Evolutionary conservation across 2,113 vertebrate genomes (phyloP).

Genomic region (Amblyornis subalaris): DNA sequence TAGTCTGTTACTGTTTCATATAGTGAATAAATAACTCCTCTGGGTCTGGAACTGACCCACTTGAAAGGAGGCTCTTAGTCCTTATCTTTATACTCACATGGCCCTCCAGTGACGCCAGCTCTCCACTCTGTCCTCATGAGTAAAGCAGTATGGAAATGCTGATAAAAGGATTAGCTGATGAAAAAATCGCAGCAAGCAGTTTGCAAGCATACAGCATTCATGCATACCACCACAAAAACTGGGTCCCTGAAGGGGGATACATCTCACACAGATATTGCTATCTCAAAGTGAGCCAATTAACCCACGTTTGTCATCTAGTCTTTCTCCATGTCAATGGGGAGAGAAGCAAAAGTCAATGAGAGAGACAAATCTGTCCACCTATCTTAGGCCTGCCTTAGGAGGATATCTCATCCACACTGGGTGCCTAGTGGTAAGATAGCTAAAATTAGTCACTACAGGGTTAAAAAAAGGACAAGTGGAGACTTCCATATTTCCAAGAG

Average conservation of each 20-base stretch:
- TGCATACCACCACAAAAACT: neutral
- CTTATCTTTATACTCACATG: neutral
- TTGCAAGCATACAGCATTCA: neutral
- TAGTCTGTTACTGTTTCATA: neutral
- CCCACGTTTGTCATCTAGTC: neutral
- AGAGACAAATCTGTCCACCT: neutral
- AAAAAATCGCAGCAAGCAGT: neutral
- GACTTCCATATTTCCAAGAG: neutral
- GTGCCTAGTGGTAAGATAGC: neutral
- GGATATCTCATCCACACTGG: neutral
- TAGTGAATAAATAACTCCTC: neutral
- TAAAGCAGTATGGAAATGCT: neutral
- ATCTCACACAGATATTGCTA: neutral
- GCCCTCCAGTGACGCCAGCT: neutral
- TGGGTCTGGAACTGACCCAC: neutral
- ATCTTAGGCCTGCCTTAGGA: neutral
- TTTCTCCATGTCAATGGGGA: neutral
- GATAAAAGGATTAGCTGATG: neutral
- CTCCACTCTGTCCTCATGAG: neutral
- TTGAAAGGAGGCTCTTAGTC: neutral
- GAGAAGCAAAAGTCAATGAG: neutral
- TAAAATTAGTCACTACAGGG: neutral
- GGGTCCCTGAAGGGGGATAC: neutral
- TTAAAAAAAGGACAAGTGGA: constrained; percentile 3
- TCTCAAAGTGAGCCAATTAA: constrained; percentile 15